A percentile compares a stretch with the other conserved stretches of the same genome.
Evolutionary conservation across 1,140 invertebrate species (phyloP).

Genomic region (Drosophila leontia): DNA sequence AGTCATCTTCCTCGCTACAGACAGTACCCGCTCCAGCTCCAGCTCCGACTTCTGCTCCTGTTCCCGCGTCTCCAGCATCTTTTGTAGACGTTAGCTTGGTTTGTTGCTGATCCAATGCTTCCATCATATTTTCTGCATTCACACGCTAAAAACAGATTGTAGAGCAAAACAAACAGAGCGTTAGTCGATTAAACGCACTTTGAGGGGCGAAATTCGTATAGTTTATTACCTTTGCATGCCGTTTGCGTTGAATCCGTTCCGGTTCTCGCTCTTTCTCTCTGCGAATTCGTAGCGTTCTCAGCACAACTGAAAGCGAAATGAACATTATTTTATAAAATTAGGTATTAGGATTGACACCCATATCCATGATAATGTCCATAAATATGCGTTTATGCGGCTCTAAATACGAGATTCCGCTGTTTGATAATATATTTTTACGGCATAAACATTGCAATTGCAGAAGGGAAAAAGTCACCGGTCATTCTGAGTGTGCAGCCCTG

Average conservation of each 20-base stretch:
- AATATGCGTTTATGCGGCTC: slow-evolving; percentile 18
- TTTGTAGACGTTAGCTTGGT: slow-evolving; percentile 63
- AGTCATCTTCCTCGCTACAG: slow-evolving; percentile 63
- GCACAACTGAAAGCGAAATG: slow-evolving; percentile 34
- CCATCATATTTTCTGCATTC: slow-evolving; percentile 75
- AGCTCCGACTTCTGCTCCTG: slow-evolving; percentile 24
- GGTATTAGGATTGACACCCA: slow-evolving; percentile 20
- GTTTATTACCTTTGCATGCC: slow-evolving; percentile 74
- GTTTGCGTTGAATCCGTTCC: slow-evolving; percentile 50
- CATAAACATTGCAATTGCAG: slow-evolving; percentile 30
- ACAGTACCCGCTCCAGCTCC: slow-evolving; percentile 7
- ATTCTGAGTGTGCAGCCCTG: slow-evolving; percentile 62
- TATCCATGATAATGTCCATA: slow-evolving; percentile 2
- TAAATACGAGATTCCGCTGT: slow-evolving; percentile 1
- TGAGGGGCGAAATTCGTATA: slow-evolving; percentile 9
- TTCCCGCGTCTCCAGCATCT: slow-evolving; percentile 47
- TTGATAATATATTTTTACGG: slow-evolving; percentile 3
- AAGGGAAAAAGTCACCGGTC: slow-evolving; percentile 38
- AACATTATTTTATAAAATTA: slow-evolving; percentile 19
- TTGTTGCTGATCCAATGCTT: slow-evolving; percentile 69
- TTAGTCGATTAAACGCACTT: slow-evolving; percentile 51
- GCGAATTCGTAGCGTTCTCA: slow-evolving; percentile 12
- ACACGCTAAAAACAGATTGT: slow-evolving; percentile 54
- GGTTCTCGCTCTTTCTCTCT: slow-evolving; percentile 20
- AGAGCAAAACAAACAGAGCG: slow-evolving; percentile 27